Conservation (phyloP, 2,888 invertebrate species). For the Allolobophora icterica region DNA sequence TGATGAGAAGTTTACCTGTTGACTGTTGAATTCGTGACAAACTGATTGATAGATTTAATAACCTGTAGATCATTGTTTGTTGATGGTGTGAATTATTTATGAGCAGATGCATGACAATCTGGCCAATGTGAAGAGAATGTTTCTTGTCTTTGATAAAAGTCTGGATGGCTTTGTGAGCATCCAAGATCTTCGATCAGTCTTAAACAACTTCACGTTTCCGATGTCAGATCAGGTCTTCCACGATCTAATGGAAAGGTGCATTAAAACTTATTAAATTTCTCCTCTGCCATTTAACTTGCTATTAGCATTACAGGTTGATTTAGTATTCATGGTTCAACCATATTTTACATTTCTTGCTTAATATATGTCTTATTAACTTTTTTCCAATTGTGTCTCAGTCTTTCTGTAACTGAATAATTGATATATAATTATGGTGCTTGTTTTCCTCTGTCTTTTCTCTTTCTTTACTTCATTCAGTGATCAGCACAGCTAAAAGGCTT, state of each 20-base stretch:
- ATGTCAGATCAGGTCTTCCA: conserved; percentile 61
- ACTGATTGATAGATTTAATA: background rate
- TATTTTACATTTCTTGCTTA: background rate
- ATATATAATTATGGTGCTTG: background rate
- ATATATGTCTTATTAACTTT: no score
- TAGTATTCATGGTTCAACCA: background rate
- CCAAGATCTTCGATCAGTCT: conserved; percentile 58
- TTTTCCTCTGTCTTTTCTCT: background rate
- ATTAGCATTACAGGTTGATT: background rate
- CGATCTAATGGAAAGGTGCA: conserved; percentile 62
- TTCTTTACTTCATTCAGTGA: background rate
- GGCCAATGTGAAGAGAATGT: conserved; percentile 58
- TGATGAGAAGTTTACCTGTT: background rate
- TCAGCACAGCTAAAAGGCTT: background rate
- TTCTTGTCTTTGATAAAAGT: conserved; percentile 58
- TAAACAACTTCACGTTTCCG: conserved; percentile 60
- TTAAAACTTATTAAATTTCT: background rate
- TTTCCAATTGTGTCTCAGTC: background rate
- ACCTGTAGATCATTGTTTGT: background rate
- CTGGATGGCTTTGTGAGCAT: conserved; percentile 59
- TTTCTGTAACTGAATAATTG: background rate
- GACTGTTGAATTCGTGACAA: background rate
- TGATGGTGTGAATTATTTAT: background rate
- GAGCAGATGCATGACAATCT: conserved; percentile 60
- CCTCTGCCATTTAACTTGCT: background rate